Base-by-base conservation (phyloP, 2,888 invertebrate genomes). In the Ypsolopha scabrella region DNA sequence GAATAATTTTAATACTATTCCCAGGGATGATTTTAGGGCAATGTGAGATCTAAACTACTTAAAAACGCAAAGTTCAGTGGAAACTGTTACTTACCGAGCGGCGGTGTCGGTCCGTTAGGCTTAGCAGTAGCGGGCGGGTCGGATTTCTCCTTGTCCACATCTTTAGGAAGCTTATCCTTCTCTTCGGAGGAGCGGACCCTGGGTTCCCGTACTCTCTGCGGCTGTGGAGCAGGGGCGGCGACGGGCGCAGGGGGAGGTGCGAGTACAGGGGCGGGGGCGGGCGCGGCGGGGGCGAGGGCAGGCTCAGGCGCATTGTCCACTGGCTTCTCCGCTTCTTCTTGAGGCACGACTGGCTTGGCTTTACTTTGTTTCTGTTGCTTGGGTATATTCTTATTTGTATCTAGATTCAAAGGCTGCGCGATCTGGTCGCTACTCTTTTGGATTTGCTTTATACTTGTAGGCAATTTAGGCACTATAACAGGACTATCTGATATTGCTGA, bases 401-500 rank as follows among this genome's bases (percentile, higher is more conserved):
- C 82, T 77, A 82, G 54, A 58, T 67, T 68, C 72, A 76, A 62
- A 63, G 74, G 61, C 62, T 73, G 77, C 58, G 65, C 61, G 58
- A 55, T 64, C 59, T 62, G 68, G 55, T 82, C 85, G 71, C 68
- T 70, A 71, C 57, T 75, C 62, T 80, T 85, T 64, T 75, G 79
- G 56, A 65, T 63, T 67, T 75, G 77, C 67, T 81, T 83, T 65
- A 70, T 60, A 65, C 70, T 80, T 57, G 74, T 64, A 68, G 87
- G 78, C 72, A 85, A 72, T 80, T 87, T 88, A 68, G 88, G 87
- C 72, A 89, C 89, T 70, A 90, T 88, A 71, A 90, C 90, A 63
- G 90, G 91, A 61, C 90, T 90, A 66, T 92, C 90, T 52, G 90
- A 89, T 79, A 90, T 90, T 56, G 92, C 92, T 56, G 92, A 92